Percentiles rank a stretch among this genome's conserved stretches.
Evolutionary conservation across 2,888 invertebrate species (phyloP).

Genomic region (Hemicrepidius hirtus): DNA sequence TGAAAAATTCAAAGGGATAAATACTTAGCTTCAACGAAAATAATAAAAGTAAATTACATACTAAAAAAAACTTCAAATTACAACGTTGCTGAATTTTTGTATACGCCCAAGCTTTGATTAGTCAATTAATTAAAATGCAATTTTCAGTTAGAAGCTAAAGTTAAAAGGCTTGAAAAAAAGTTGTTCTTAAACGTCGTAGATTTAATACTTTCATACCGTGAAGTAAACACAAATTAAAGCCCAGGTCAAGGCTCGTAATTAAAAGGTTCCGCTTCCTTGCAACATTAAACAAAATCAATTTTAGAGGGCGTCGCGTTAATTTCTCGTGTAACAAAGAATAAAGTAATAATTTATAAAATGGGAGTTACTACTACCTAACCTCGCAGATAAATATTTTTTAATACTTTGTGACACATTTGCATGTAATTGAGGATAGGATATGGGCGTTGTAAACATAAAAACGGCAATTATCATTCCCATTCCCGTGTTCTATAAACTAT

Average conservation of each 20-base stretch:
- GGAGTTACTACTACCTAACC: constrained; percentile 3
- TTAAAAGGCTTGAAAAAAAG: constrained; percentile 1
- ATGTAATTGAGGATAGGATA: constrained; percentile 19
- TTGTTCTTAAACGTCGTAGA: not conserved
- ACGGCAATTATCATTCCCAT: constrained; percentile 23
- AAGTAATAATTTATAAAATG: constrained; percentile 8
- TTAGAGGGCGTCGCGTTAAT: constrained; percentile 14
- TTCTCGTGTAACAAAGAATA: constrained; percentile 5
- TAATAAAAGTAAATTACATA: constrained; percentile 15
- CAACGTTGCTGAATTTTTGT: constrained; percentile 1
- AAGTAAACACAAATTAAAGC: constrained; percentile 17
- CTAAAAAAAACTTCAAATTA: constrained; percentile 4
- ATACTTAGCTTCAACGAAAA: not conserved
- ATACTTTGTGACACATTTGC: constrained; percentile 18
- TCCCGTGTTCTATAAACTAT: constrained; percentile 18
- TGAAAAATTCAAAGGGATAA: not conserved
- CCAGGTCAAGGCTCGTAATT: constrained; percentile 20
- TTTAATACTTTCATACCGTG: constrained; percentile 8
- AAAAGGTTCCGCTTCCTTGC: constrained; percentile 12
- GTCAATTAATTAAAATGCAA: constrained; percentile 18
- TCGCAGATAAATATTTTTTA: constrained; percentile 11
- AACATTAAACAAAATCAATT: constrained; percentile 13
- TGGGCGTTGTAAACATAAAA: constrained; percentile 20
- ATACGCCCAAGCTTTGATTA: constrained; percentile 4
- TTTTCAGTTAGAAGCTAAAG: not conserved